Evolutionary conservation across 2,797 vertebrate genomes (phyloP).

Genomic region (Myotis daubentonii): DNA sequence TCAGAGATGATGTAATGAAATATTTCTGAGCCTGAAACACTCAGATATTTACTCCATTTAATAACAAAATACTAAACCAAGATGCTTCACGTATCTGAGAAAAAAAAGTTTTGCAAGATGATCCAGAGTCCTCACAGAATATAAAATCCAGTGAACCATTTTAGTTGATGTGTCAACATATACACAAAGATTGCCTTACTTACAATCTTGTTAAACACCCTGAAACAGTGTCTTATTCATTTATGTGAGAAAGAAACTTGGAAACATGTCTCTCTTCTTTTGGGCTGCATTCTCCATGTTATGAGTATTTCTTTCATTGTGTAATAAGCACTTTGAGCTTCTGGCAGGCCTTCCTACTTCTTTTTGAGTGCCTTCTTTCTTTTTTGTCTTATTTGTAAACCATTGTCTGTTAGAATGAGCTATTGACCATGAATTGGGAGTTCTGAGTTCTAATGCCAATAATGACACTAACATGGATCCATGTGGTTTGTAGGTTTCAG

Average conservation of each 20-base stretch:
- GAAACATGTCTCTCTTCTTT: conserved; percentile 45
- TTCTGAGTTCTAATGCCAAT: conserved; percentile 32
- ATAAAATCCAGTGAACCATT: not conserved
- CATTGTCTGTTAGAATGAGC: conserved; percentile 41
- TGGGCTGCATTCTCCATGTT: conserved; percentile 56
- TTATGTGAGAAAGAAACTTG: conserved; percentile 59
- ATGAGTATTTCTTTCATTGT: conserved; percentile 51
- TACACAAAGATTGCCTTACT: not conserved
- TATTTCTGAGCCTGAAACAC: not conserved
- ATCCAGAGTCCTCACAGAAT: not conserved
- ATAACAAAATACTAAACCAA: conserved; percentile 14
- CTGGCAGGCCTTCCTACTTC: conserved; percentile 39
- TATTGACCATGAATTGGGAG: conserved; percentile 6
- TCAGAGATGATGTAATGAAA: conserved; percentile 22
- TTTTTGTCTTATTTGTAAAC: conserved; percentile 22
- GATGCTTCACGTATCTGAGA: not conserved
- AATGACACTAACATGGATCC: not conserved
- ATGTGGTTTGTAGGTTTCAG: conserved; percentile 31
- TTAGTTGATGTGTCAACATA: not conserved
- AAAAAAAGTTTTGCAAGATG: not conserved
- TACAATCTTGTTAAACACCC: conserved; percentile 45
- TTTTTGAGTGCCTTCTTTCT: conserved; percentile 41
- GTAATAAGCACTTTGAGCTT: not conserved
- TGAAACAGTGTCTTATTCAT: conserved; percentile 48
- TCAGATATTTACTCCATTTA: not conserved